Evolutionary conservation across 1,140 invertebrate species (phyloP), one percentile per base, ranked within the genome.

Genomic region (Hylyphantes graminicola): DNA sequence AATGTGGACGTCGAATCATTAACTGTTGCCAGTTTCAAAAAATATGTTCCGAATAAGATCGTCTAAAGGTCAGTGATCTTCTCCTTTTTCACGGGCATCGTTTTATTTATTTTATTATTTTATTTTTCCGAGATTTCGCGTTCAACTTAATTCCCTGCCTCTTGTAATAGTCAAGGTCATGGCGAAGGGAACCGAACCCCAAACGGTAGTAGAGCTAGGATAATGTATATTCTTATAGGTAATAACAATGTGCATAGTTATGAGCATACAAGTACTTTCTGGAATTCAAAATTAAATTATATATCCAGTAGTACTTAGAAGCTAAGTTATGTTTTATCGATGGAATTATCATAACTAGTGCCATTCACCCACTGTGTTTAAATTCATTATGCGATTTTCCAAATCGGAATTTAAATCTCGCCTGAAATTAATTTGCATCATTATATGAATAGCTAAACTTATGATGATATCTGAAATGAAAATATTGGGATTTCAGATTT

Each of bases 91-190:
- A 57, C 72, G 21, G 48, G 72, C 72, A 59, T 51, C 21, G 8
- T 54, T 54, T 53, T 53, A 51, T 53, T 70, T 19, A 48, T 53
- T 48, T 35, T 68, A 7, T 70, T 19, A 48, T 53, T 48, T 15
- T 12, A 17, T 17, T 61, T 12, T 61, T 17, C 17, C 53, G 21
- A 61, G 53, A 15, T 55, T 4, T 13, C 54, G 6, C 17, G 72
- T 55, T 57, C 19, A 19, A 21, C 53, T 10, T 12, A 55, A 55
- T 21, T 21, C 53, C 17, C 72, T 54, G 70, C 72, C 51, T 21
- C 72, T 74, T 74, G 35, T 10, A 57, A 55, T 74, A 74, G 72
- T 55, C 72, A 74, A 74, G 72, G 72, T 74, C 72, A 74, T 12
- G 57, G 53, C 2, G 21, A 11, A 74, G 3, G 19, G 15, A 57